Evolutionary conservation across 2,888 invertebrate genomes (phyloP).

Genomic region (Campoletis raptor): DNA sequence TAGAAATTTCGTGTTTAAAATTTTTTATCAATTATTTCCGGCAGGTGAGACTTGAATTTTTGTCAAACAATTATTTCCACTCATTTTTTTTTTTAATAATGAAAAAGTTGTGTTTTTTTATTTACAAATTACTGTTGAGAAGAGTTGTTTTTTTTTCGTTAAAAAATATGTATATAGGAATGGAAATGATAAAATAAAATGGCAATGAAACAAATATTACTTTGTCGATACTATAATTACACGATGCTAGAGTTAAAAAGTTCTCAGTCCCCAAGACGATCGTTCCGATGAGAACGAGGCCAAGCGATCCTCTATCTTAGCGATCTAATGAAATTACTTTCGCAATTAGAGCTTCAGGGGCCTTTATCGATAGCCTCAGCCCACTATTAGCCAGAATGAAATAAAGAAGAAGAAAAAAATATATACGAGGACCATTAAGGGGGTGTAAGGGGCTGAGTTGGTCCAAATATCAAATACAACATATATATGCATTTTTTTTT

Average conservation of each 20-base stretch:
- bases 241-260: slow-evolving; percentile 44
- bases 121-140: not conserved
- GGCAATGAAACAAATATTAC: not conserved
- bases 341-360: slow-evolving; percentile 56
- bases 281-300: slow-evolving; percentile 52
- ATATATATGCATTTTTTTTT: not conserved
- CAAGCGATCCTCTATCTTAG: slow-evolving; percentile 39
- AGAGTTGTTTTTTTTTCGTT: not conserved
- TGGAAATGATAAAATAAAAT: not conserved
- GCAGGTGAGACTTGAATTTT: not conserved
- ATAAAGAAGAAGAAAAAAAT: slow-evolving; percentile 22
- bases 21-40: not conserved
- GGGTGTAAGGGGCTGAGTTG: no score
- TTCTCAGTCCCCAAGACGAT: slow-evolving; percentile 37
- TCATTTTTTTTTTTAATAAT: not conserved
- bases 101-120: not conserved
- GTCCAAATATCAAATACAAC: not conserved
- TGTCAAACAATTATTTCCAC: not conserved
- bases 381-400: slow-evolving; percentile 9
- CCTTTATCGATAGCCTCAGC: slow-evolving; percentile 31
- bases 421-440: not conserved
- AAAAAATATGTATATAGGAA: not conserved
- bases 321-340: slow-evolving; percentile 67
- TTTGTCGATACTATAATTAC: slow-evolving; percentile 36
- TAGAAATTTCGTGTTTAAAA: no score